Evolutionary conservation across 1,140 invertebrate species (phyloP).

Genomic region (Papilio dardanus): DNA sequence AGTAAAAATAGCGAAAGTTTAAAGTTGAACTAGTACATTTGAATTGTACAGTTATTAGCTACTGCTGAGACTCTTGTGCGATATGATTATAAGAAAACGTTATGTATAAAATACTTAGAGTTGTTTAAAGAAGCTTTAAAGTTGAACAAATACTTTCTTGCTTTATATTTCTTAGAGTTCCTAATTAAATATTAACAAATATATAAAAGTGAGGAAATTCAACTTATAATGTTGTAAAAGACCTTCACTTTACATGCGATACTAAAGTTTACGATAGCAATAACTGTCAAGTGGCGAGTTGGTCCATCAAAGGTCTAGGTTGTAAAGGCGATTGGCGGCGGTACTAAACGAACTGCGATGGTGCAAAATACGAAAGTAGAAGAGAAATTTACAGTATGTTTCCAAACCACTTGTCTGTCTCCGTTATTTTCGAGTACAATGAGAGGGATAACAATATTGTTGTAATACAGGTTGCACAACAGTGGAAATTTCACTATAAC

Average conservation of each 20-base stretch:
- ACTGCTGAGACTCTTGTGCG: too few relatives aligned
- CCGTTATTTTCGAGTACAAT: not conserved
- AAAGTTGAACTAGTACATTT: too few relatives aligned
- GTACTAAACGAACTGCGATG: slow-evolving; percentile 47
- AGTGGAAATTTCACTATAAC: not conserved
- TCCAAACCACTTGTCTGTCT: not conserved
- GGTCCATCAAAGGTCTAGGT: slow-evolving; percentile 51
- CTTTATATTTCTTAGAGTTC: not conserved
- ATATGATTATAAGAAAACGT: too few relatives aligned
- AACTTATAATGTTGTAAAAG: not conserved
- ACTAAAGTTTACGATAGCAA: slow-evolving; percentile 52
- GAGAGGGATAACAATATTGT: not conserved
- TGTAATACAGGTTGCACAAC: not conserved
- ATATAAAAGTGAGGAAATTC: not conserved
- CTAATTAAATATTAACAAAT: not conserved
- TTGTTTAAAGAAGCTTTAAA: too few relatives aligned
- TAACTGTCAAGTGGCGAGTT: slow-evolving; percentile 39
- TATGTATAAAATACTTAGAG: too few relatives aligned
- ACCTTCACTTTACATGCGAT: slow-evolving; percentile 4
- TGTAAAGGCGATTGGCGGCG: slow-evolving; percentile 59
- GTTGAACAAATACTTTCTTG: not conserved
- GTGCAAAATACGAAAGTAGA: slow-evolving; percentile 26
- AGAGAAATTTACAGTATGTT: not conserved
- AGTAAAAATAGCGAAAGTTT: too few relatives aligned
- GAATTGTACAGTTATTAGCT: too few relatives aligned